Percentiles rank a stretch among this genome's conserved stretches.
Evolutionary conservation across 1,140 invertebrate genomes (phyloP).

Genomic region (Drosophila tani): DNA sequence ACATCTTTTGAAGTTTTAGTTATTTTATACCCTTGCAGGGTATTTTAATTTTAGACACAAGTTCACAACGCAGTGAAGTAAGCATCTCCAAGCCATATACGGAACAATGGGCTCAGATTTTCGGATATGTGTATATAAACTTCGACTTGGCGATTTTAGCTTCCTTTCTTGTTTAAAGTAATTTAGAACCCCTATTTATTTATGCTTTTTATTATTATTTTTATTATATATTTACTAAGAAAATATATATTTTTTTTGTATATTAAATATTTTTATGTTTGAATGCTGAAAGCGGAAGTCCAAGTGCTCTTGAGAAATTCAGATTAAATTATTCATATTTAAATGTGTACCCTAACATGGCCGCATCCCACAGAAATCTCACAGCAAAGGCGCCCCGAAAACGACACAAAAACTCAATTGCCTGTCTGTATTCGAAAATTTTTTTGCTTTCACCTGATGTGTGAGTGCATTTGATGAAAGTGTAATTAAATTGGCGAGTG

Average conservation of each 20-base stretch:
- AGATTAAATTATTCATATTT: slow-evolving; percentile 58
- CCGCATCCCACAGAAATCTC: slow-evolving; percentile 13
- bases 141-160: too few species aligned
- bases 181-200: too few species aligned
- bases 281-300: not conserved
- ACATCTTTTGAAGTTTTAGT: too few species aligned
- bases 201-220: too few species aligned
- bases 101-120: too few species aligned
- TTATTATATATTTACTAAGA: too few species aligned
- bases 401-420: slow-evolving; percentile 43
- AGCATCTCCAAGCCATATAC: too few species aligned
- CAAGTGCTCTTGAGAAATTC: not conserved
- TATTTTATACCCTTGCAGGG: too few species aligned
- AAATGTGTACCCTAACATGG: slow-evolving; percentile 25
- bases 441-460: slow-evolving; percentile 24
- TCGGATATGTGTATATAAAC: too few species aligned
- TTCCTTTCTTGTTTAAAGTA: too few species aligned
- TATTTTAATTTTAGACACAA: too few species aligned
- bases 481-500: slow-evolving; percentile 53
- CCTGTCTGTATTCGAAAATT: slow-evolving; percentile 54
- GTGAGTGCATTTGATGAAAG: slow-evolving; percentile 57
- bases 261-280: not conserved
- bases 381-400: slow-evolving; percentile 4
- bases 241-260: not conserved
- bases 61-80: too few species aligned